These are phyloP conservation scores for Toxotes jaculatrix DNA, from an alignment of 2,113 vertebrate genomes.

Conservation along the genomic window DNA sequence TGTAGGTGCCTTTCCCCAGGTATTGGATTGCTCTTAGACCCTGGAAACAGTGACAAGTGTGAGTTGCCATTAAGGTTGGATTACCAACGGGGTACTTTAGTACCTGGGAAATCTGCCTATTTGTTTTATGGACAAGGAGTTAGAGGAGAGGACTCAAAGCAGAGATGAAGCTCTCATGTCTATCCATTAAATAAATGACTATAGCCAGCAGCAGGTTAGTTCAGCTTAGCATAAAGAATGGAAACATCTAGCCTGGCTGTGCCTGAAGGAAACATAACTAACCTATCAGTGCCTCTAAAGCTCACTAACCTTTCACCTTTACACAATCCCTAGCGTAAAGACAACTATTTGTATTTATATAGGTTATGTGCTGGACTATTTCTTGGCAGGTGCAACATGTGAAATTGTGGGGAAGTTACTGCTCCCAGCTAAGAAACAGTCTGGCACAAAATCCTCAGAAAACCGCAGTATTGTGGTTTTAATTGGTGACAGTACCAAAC, in stretches of 20 bases:
- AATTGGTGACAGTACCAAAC: not conserved
- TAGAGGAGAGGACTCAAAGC: not conserved
- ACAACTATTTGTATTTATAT: not conserved
- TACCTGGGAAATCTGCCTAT: not conserved
- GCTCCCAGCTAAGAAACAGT: not conserved
- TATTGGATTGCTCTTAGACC: slow-evolving; percentile 82
- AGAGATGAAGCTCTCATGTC: not conserved
- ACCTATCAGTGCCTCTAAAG: too few relatives aligned
- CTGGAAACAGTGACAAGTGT: slow-evolving; percentile 44
- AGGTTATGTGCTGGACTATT: not conserved
- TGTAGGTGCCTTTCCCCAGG: slow-evolving; percentile 94
- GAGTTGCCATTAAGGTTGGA: not conserved
- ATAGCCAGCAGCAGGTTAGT: not conserved
- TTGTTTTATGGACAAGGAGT: not conserved
- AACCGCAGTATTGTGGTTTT: not conserved
- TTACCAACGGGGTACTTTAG: not conserved
- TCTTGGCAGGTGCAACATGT: not conserved
- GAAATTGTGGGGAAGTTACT: not conserved
- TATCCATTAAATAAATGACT: not conserved
- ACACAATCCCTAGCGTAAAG: not conserved
- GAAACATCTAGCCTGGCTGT: not conserved
- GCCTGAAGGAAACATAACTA: not conserved
- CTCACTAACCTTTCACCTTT: not conserved
- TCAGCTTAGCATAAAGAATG: not conserved
- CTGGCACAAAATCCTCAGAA: not conserved